phyloP scores from a whole-genome alignment of 2,888 invertebrate species.

The Odontocolon sp. region DNA sequence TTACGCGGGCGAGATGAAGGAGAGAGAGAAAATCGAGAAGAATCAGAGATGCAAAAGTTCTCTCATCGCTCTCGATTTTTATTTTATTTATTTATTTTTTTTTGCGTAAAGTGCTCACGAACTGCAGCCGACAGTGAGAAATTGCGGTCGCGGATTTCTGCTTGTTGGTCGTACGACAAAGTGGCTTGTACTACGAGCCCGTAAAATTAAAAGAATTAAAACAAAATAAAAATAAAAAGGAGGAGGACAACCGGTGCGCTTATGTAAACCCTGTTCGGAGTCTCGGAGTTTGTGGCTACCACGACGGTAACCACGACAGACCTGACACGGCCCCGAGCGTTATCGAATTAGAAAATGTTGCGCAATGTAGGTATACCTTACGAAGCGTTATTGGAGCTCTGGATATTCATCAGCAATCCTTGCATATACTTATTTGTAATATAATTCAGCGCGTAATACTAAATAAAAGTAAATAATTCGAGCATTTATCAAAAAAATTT shows the following conservation, averaged over 20 bases:
- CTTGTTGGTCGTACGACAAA: constrained; percentile 3
- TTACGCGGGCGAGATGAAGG: constrained; percentile 57
- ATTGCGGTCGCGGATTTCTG: background rate
- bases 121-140: constrained; percentile 14
- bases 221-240: constrained; percentile 11
- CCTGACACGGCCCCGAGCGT: background rate
- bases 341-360: constrained; percentile 43
- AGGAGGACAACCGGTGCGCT: constrained; percentile 51
- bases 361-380: constrained; percentile 26
- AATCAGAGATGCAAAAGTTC: background rate
- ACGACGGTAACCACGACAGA: constrained; percentile 21
- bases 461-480: no score
- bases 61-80: background rate
- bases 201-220: background rate
- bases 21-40: constrained; percentile 5
- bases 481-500: no score
- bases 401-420: no score
- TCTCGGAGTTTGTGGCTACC: constrained; percentile 33
- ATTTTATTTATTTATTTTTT: background rate
- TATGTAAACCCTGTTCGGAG: constrained; percentile 48
- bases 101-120: background rate
- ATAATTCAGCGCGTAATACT: no score
- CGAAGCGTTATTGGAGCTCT: no score
- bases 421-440: no score
- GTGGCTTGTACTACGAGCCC: background rate